A percentile compares a stretch with the other conserved stretches of the same genome.
Conservation (phyloP, 2,888 invertebrate genomes). For the Prosapia bicincta region DNA sequence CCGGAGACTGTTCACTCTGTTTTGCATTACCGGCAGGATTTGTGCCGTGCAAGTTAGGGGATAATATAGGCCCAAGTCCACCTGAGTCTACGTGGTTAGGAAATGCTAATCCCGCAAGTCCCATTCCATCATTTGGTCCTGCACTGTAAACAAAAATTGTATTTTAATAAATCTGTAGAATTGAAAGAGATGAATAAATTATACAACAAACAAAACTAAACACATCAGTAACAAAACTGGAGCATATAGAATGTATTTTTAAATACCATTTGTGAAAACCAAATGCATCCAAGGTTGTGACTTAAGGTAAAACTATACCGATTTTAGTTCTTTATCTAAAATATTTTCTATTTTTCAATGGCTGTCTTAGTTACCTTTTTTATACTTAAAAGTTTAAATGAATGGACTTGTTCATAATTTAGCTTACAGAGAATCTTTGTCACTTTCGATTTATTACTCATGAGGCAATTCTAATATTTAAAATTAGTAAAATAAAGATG, state of each 20-base stretch:
- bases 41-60: constrained; percentile 15
- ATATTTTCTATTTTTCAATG: too few species aligned
- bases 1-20: neutral
- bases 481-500: too few species aligned
- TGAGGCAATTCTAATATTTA: too few species aligned
- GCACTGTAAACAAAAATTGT: constrained; percentile 9
- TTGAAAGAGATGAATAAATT: neutral
- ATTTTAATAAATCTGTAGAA: neutral
- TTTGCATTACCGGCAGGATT: constrained; percentile 8
- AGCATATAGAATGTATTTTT: neutral
- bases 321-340: too few species aligned
- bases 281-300: too few species aligned
- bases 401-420: too few species aligned
- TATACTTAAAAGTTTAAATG: too few species aligned
- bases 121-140: constrained; percentile 20
- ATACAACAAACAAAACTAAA: neutral
- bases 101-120: constrained; percentile 20
- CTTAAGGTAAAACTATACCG: too few species aligned
- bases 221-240: neutral
- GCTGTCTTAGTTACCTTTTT: too few species aligned
- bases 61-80: constrained; percentile 27
- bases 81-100: constrained; percentile 24
- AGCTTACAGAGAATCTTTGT: too few species aligned
- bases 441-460: too few species aligned
- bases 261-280: too few species aligned